phyloP scores from a whole-genome alignment of 2,797 vertebrate genomes.

The Sebastes umbrosus region DNA sequence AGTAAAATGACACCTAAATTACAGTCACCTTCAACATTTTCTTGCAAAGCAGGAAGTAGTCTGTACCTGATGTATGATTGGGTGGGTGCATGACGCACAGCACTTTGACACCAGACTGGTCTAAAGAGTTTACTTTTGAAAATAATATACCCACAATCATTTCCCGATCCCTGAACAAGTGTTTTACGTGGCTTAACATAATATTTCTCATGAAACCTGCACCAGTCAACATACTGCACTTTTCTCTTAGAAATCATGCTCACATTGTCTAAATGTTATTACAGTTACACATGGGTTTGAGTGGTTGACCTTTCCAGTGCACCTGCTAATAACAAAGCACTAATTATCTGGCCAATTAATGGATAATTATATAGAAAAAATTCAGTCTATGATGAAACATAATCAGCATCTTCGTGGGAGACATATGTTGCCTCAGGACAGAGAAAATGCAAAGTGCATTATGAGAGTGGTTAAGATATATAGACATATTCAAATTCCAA shows the following conservation, averaged over 20 bases:
- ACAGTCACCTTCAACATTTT: neutral
- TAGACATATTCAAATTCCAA: neutral
- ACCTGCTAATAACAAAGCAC: neutral
- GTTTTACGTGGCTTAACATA: neutral
- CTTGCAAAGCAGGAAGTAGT: neutral
- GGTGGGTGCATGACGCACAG: neutral
- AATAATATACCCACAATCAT: neutral
- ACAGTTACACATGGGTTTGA: neutral
- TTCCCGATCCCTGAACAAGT: neutral
- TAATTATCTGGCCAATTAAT: slow-evolving; percentile 16
- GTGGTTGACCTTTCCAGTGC: slow-evolving; percentile 4
- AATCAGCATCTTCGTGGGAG: neutral
- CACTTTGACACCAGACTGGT: neutral
- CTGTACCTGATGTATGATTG: neutral
- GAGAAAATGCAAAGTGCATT: neutral
- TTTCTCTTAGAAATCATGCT: neutral
- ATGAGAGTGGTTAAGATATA: neutral
- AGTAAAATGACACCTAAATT: neutral
- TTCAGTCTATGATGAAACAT: neutral
- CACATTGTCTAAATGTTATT: neutral
- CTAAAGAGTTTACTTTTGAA: neutral
- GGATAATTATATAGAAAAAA: neutral
- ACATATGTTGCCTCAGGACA: neutral
- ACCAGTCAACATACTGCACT: neutral
- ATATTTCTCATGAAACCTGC: neutral